phyloP scores from a whole-genome alignment of 2,888 invertebrate species.

The Latrodectus hesperus region DNA sequence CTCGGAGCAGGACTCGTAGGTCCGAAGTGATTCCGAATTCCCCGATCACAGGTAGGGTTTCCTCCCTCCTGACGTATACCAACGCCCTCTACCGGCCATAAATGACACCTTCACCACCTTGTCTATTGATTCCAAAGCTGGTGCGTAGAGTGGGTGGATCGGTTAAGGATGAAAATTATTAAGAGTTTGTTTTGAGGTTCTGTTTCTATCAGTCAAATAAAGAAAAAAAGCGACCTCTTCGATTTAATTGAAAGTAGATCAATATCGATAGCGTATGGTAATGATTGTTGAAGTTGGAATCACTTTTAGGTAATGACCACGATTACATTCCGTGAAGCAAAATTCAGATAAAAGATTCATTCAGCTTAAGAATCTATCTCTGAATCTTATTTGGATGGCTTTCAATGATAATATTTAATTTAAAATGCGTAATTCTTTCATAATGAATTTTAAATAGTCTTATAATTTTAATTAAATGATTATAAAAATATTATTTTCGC shows the following conservation, averaged over 20 bases:
- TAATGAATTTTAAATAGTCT: too few relatives aligned
- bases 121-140: slow-evolving; percentile 50
- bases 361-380: not conserved
- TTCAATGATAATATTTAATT: too few relatives aligned
- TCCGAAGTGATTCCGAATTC: slow-evolving; percentile 46
- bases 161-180: slow-evolving; percentile 13
- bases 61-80: not conserved
- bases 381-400: not conserved
- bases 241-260: not conserved
- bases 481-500: not conserved
- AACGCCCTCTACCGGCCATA: slow-evolving; percentile 41
- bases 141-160: slow-evolving; percentile 2
- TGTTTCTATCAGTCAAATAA: not conserved
- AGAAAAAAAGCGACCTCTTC: not conserved
- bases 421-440: too few relatives aligned
- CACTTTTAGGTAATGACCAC: not conserved
- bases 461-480: not conserved
- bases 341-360: not conserved
- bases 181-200: slow-evolving; percentile 33
- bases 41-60: slow-evolving; percentile 49
- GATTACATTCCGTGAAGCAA: not conserved
- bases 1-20: slow-evolving; percentile 50
- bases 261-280: not conserved
- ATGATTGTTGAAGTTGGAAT: not conserved
- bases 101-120: slow-evolving; percentile 36